Evolutionary conservation across 2,888 invertebrate genomes (phyloP).

Genomic region (Urechis unicinctus): DNA sequence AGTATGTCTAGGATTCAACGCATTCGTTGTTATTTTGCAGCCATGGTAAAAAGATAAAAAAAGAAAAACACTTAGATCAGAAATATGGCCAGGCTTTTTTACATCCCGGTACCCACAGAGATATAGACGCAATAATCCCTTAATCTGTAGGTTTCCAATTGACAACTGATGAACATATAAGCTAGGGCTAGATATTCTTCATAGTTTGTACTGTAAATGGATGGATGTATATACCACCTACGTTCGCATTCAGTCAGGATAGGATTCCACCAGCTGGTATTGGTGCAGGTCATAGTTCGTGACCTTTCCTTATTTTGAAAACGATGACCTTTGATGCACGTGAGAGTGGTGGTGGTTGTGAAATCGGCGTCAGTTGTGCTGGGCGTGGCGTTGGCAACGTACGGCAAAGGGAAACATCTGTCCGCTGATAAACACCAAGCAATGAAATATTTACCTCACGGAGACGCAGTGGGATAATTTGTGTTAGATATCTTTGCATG

Average conservation of each 20-base stretch:
- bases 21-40: no score
- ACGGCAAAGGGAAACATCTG: slow-evolving; percentile 22
- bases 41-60: no score
- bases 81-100: no score
- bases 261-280: slow-evolving; percentile 18
- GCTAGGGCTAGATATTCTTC: no score
- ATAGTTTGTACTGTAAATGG: no score
- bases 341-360: slow-evolving; percentile 10
- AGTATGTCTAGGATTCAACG: no score
- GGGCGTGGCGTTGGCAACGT: slow-evolving; percentile 21
- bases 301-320: slow-evolving; percentile 2
- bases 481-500: background rate
- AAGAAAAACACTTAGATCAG: no score
- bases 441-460: background rate
- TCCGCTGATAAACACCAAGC: slow-evolving; percentile 12
- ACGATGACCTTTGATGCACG: slow-evolving; percentile 19
- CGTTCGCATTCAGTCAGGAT: slow-evolving; percentile 20
- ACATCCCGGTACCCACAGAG: no score
- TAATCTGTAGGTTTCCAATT: no score
- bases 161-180: no score
- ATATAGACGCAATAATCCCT: no score
- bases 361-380: slow-evolving; percentile 13
- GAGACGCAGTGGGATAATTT: background rate
- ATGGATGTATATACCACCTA: no score
- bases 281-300: slow-evolving; percentile 16